phyloP scores from a whole-genome alignment of 1,140 invertebrate genomes.

The Drosophila sturtevanti region DNA sequence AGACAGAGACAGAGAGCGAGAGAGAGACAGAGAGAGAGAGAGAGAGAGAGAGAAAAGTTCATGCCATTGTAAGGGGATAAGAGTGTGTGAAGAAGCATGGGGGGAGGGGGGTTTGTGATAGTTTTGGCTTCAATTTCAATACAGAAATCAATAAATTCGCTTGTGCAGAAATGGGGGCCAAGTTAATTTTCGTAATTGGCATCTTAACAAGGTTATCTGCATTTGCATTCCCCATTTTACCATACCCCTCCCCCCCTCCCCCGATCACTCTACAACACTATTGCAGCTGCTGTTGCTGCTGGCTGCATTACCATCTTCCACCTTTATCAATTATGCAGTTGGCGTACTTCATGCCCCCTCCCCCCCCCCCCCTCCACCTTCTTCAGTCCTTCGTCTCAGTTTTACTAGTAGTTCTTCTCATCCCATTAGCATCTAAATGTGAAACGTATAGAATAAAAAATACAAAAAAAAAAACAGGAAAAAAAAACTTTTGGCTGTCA shows the following conservation, averaged over 20 bases:
- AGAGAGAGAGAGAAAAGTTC: too few relatives aligned
- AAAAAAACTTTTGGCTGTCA: slow-evolving; percentile 67
- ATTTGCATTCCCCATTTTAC: slow-evolving; percentile 41
- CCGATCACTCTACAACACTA: too few relatives aligned
- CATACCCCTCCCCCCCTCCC: not conserved
- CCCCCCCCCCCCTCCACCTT: not conserved
- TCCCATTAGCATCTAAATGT: slow-evolving; percentile 65
- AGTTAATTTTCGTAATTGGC: slow-evolving; percentile 81
- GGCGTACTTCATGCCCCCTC: slow-evolving; percentile 54
- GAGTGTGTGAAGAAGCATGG: too few relatives aligned
- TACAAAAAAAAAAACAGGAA: slow-evolving; percentile 36
- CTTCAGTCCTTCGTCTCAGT: too few relatives aligned
- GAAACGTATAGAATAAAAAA: slow-evolving; percentile 32
- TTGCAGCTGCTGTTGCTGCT: too few relatives aligned
- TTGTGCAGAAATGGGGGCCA: slow-evolving; percentile 47
- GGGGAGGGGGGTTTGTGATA: not conserved
- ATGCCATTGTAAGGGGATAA: too few relatives aligned
- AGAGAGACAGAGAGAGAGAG: too few relatives aligned
- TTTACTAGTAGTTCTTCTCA: slow-evolving; percentile 35
- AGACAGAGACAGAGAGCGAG: not conserved
- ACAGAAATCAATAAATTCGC: slow-evolving; percentile 73
- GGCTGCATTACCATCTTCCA: not conserved
- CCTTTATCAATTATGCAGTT: slow-evolving; percentile 74
- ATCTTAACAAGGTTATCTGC: slow-evolving; percentile 80
- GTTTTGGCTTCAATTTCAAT: slow-evolving; percentile 60